Evolutionary conservation across 2,888 invertebrate genomes (phyloP).

Genomic region (Boloria selene): DNA sequence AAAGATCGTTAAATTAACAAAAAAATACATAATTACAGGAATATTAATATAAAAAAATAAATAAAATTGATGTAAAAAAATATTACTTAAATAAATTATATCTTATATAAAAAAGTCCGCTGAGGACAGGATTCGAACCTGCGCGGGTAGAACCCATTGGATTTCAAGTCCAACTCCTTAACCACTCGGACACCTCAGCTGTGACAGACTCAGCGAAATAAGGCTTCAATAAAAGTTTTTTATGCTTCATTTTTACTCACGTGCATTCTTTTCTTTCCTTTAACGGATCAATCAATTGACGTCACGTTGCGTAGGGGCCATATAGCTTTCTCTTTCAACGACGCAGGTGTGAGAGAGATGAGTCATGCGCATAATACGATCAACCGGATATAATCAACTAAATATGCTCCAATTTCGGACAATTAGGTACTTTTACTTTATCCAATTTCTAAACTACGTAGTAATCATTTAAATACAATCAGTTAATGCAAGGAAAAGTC

Average conservation of each 20-base stretch:
- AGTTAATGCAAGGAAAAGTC: too few species aligned
- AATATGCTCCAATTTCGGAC: conserved; percentile 6
- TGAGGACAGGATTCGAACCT: conserved; percentile 83
- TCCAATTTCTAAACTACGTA: not conserved
- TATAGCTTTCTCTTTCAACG: conserved; percentile 6
- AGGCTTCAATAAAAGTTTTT: not conserved
- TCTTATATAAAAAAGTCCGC: conserved; percentile 43
- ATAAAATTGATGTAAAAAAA: not conserved
- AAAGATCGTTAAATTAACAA: too few species aligned
- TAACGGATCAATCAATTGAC: conserved; percentile 7
- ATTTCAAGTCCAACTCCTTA: conserved; percentile 83
- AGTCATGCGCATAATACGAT: conserved; percentile 3
- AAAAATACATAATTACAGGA: too few species aligned
- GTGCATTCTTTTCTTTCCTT: not conserved
- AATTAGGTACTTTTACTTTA: not conserved
- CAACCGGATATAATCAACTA: conserved; percentile 9
- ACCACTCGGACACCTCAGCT: conserved; percentile 83
- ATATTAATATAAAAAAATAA: not conserved
- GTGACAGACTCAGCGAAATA: conserved; percentile 4
- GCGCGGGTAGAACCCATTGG: conserved; percentile 83
- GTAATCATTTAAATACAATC: too few species aligned
- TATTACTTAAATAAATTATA: not conserved
- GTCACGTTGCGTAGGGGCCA: conserved; percentile 10
- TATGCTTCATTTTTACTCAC: not conserved
- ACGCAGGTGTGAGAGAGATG: conserved; percentile 2